Evolutionary conservation across 2,888 invertebrate genomes (phyloP).

Genomic region (Silvanus unidentatus): DNA sequence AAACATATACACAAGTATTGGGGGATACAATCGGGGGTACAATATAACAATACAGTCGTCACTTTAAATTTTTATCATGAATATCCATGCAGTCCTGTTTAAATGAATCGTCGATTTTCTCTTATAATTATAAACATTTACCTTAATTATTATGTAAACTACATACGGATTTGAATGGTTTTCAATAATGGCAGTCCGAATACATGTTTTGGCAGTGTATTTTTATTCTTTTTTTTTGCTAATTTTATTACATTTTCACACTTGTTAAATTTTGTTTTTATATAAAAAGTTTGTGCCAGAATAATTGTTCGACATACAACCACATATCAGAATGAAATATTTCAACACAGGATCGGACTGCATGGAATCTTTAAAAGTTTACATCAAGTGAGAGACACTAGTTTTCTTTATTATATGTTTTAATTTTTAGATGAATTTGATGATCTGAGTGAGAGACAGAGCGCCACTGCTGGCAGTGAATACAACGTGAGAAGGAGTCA

Average conservation of each 20-base stretch:
- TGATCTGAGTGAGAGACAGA: conserved; percentile 39
- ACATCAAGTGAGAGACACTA: conserved; percentile 30
- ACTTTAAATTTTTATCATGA: conserved; percentile 7
- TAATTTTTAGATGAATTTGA: conserved; percentile 22
- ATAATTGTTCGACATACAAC: conserved; percentile 15
- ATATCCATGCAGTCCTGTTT: conserved; percentile 31
- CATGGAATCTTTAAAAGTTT: conserved; percentile 28
- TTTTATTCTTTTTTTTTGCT: no score
- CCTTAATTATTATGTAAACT: conserved; percentile 28
- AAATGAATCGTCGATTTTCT: not conserved
- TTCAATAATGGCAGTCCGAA: conserved; percentile 41
- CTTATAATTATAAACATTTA: conserved; percentile 15
- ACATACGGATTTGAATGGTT: conserved; percentile 24
- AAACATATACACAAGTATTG: conserved; percentile 7
- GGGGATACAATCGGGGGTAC: no score
- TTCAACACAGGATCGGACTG: conserved; percentile 16
- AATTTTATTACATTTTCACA: not conserved
- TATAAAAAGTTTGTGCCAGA: conserved; percentile 27
- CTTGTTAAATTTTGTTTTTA: not conserved
- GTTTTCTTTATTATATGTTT: conserved; percentile 4
- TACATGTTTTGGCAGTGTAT: conserved; percentile 42
- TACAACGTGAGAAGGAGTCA: conserved; percentile 36
- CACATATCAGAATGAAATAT: no score
- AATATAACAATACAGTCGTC: conserved; percentile 13
- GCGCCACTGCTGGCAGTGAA: conserved; percentile 45